phyloP scores from a whole-genome alignment of 2,113 vertebrate species.

The Brachyhypopomus occidentalis region DNA sequence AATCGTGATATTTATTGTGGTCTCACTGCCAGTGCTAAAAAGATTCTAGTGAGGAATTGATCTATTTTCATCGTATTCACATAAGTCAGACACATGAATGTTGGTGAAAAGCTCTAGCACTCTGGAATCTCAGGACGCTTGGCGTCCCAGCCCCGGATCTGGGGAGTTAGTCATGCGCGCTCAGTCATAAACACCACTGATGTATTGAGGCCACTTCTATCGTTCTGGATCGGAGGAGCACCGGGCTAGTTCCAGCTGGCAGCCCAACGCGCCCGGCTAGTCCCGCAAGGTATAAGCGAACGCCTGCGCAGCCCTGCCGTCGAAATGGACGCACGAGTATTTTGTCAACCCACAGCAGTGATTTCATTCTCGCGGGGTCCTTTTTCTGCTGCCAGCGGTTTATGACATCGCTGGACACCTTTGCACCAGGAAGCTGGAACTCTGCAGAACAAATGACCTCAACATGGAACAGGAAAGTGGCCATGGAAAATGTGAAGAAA shows the following conservation, averaged over 20 bases:
- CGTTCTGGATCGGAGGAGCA: slow-evolving; percentile 22
- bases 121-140: background rate
- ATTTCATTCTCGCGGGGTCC: slow-evolving; percentile 52
- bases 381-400: slow-evolving; percentile 40
- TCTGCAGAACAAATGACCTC: slow-evolving; percentile 32
- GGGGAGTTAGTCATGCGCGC: background rate
- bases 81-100: background rate
- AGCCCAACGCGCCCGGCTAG: slow-evolving; percentile 40
- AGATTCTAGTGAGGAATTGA: no score
- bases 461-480: slow-evolving; percentile 38
- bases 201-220: slow-evolving; percentile 50
- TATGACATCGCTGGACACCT: slow-evolving; percentile 45
- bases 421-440: slow-evolving; percentile 48
- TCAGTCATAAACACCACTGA: slow-evolving; percentile 28
- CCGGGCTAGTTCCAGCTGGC: slow-evolving; percentile 36
- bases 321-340: slow-evolving; percentile 58
- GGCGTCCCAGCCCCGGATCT: slow-evolving; percentile 22
- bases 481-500: slow-evolving; percentile 1
- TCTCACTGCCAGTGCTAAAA: background rate
- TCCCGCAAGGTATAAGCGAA: slow-evolving; percentile 54
- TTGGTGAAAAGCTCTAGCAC: background rate
- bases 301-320: slow-evolving; percentile 57
- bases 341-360: slow-evolving; percentile 51
- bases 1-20: background rate
- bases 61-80: no score